These are phyloP conservation scores for Myopa tessellatipennis DNA, from an alignment of 2,888 invertebrate species.

Conservation along the genomic window DNA sequence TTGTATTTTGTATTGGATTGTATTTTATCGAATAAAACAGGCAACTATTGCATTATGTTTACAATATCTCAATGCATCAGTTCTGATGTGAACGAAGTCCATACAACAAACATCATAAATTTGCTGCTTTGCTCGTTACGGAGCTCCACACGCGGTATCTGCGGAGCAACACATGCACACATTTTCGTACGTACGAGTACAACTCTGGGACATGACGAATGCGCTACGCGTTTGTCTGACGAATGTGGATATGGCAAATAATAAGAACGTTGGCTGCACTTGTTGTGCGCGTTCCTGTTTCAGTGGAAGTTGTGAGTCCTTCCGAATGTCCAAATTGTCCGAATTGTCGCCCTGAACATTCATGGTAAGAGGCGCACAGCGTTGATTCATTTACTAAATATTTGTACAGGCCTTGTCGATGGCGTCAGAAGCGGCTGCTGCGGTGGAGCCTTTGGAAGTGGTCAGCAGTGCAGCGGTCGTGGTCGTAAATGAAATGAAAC, in stretches of 20 bases:
- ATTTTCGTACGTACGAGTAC: not conserved
- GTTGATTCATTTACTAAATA: constrained; percentile 66
- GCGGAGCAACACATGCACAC: not conserved
- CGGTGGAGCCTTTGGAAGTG: not conserved
- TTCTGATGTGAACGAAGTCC: constrained; percentile 13
- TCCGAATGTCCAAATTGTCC: constrained; percentile 29
- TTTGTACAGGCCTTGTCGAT: constrained; percentile 64
- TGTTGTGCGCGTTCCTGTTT: constrained; percentile 6
- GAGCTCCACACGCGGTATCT: not conserved
- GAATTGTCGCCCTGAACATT: constrained; percentile 51
- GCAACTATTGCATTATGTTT: too few species aligned
- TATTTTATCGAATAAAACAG: too few species aligned
- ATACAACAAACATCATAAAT: constrained; percentile 29
- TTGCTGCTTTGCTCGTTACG: not conserved
- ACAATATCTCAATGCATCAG: not conserved
- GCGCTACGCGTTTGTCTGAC: constrained; percentile 17
- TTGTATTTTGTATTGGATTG: too few species aligned
- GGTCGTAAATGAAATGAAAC: too few species aligned
- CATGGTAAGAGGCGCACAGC: constrained; percentile 61
- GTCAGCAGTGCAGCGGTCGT: not conserved
- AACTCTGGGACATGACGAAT: constrained; percentile 35
- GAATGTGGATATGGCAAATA: constrained; percentile 13
- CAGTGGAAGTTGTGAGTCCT: not conserved
- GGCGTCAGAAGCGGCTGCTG: constrained; percentile 52
- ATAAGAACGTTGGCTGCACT: not conserved